These are phyloP conservation scores for Ichneumoninae sp. DNA, from an alignment of 2,888 invertebrate species.

Conservation along the genomic window DNA sequence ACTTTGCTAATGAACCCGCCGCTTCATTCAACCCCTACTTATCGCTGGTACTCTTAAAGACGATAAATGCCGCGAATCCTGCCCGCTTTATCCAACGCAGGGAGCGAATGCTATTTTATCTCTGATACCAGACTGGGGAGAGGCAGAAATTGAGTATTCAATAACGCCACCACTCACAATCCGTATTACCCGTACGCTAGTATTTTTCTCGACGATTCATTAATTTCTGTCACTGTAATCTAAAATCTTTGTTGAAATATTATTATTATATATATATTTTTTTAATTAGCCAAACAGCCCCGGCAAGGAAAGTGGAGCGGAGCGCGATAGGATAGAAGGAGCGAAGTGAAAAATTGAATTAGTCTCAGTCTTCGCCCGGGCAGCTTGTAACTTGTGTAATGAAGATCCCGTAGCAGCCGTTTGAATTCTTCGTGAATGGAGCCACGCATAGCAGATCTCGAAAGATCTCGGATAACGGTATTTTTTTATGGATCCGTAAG, in stretches of 20 bases:
- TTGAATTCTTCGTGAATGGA: neutral
- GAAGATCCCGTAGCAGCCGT: neutral
- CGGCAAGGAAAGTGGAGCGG: conserved; percentile 13
- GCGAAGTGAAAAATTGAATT: conserved; percentile 56
- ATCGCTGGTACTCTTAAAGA: conserved; percentile 52
- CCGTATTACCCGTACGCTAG: neutral
- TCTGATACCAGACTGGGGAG: conserved; percentile 40
- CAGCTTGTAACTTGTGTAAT: conserved; percentile 8
- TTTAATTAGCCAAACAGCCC: conserved; percentile 52
- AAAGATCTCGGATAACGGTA: neutral
- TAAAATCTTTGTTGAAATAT: neutral
- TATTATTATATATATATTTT: conserved; percentile 7
- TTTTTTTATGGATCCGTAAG: neutral
- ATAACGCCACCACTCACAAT: conserved; percentile 6
- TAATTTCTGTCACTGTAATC: conserved; percentile 61
- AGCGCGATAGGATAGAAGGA: conserved; percentile 37
- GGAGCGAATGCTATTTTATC: conserved; percentile 51
- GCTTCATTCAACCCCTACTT: conserved; percentile 35
- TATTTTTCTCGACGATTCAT: conserved; percentile 41
- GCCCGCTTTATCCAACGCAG: conserved; percentile 4
- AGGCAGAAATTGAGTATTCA: conserved; percentile 35
- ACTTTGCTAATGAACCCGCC: conserved; percentile 64
- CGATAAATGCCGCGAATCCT: conserved; percentile 40
- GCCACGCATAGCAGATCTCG: neutral
- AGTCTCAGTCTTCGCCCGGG: conserved; percentile 54